Evolutionary conservation across 1,140 invertebrate species (phyloP).

Genomic region (Belonocnema kinseyi): DNA sequence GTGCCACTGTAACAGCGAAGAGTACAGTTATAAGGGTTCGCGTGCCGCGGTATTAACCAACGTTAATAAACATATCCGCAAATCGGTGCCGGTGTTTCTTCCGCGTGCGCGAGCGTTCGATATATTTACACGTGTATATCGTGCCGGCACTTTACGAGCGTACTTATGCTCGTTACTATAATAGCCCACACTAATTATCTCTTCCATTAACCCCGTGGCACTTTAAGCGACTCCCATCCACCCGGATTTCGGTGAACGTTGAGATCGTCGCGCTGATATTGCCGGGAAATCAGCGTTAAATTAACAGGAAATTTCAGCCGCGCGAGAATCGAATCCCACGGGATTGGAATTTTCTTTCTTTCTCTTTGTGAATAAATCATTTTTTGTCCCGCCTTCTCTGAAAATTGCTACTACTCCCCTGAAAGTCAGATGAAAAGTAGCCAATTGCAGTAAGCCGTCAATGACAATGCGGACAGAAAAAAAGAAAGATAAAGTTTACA

Average conservation of each 20-base stretch:
- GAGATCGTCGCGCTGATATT: neutral
- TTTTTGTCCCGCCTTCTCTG: too few relatives aligned
- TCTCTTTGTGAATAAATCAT: too few relatives aligned
- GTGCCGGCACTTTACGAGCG: constrained; percentile 1
- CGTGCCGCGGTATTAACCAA: constrained; percentile 16
- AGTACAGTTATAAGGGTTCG: constrained; percentile 22
- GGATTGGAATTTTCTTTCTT: too few relatives aligned
- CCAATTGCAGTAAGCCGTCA: too few relatives aligned
- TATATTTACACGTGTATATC: constrained; percentile 19
- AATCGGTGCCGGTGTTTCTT: constrained; percentile 25
- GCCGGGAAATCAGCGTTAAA: neutral
- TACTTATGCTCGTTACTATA: constrained; percentile 12
- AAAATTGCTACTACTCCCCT: too few relatives aligned
- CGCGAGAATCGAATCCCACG: too few relatives aligned
- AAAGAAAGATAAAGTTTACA: too few relatives aligned
- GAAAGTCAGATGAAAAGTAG: too few relatives aligned
- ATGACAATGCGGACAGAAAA: too few relatives aligned
- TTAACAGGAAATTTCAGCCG: neutral
- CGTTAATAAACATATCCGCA: constrained; percentile 28
- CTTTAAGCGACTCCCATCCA: constrained; percentile 3
- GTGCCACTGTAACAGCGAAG: constrained; percentile 25
- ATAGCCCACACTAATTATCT: neutral
- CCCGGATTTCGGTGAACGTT: neutral
- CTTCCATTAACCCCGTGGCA: constrained; percentile 7
- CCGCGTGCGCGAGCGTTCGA: constrained; percentile 11